Conservation (phyloP, 35 echinoderm and acorn worm genomes). For the Ophioderma brevispina region DNA sequence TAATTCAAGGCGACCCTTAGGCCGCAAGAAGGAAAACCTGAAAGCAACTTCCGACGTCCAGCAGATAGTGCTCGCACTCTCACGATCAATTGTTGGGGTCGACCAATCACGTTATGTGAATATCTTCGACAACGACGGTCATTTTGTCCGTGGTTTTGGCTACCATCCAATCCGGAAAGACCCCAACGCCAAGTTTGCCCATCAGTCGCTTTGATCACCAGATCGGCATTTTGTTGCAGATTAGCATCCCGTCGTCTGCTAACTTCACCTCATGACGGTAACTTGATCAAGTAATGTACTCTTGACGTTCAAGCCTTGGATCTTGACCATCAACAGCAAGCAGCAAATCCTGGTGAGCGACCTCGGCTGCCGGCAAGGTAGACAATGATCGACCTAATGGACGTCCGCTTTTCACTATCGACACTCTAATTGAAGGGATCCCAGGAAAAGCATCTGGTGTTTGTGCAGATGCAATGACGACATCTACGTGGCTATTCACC, state of each 20-base stretch:
- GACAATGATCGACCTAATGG: background rate
- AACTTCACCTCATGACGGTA: slow-evolving; percentile 9
- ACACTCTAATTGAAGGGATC: slow-evolving; percentile 2
- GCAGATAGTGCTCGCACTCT: background rate
- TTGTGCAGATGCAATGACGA: slow-evolving; percentile 19
- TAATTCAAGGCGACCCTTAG: background rate
- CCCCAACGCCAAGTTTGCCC: background rate
- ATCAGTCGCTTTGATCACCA: slow-evolving; percentile 10
- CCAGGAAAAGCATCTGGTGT: slow-evolving; percentile 17
- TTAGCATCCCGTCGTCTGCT: background rate
- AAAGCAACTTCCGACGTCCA: slow-evolving; percentile 10
- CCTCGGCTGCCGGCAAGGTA: background rate
- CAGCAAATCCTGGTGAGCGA: slow-evolving; percentile 13
- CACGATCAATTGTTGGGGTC: slow-evolving; percentile 3
- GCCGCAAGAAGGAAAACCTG: slow-evolving; percentile 2
- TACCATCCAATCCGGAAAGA: background rate
- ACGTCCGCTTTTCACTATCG: background rate
- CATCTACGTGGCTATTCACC: slow-evolving; percentile 32
- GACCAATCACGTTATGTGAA: slow-evolving; percentile 14
- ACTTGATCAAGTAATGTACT: slow-evolving; percentile 17
- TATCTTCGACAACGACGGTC: slow-evolving; percentile 14
- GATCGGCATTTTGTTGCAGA: slow-evolving; percentile 11
- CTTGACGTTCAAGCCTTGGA: slow-evolving; percentile 11
- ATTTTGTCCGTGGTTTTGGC: background rate
- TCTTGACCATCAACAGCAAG: slow-evolving; percentile 19